phyloP scores from a whole-genome alignment of 2,797 vertebrate species.

The Epinephelus malabaricus region DNA sequence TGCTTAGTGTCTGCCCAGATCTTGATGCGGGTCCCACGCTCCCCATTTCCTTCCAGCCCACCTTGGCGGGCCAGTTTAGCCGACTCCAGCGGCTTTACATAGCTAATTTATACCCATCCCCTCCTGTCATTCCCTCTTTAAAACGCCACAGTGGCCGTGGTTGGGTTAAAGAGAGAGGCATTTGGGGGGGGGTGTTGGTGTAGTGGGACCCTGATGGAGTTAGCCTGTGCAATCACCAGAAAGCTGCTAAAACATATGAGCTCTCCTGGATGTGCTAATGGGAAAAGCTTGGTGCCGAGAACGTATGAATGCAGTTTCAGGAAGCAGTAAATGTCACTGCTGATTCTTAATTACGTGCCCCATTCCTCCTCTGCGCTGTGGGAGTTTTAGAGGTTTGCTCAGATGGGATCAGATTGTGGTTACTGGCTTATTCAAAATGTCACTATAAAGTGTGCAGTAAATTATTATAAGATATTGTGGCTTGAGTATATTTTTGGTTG shows the following conservation, averaged over 20 bases:
- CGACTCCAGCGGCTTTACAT: constrained; percentile 60
- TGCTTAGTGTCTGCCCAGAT: constrained; percentile 50
- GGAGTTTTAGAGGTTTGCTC: constrained; percentile 44
- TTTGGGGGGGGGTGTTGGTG: constrained; percentile 28
- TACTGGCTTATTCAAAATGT: constrained; percentile 47
- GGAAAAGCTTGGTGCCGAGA: constrained; percentile 59
- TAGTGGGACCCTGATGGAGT: constrained; percentile 57
- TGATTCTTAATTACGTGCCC: constrained; percentile 71
- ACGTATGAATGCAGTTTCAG: constrained; percentile 60
- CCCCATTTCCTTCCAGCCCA: constrained; percentile 59
- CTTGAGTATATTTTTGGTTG: background rate
- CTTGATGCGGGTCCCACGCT: constrained; percentile 64
- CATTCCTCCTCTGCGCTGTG: constrained; percentile 41
- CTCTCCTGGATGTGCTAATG: constrained; percentile 63
- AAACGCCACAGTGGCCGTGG: constrained; percentile 62
- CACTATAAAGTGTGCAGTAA: constrained; percentile 37
- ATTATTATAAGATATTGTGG: constrained; percentile 11
- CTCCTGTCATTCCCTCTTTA: constrained; percentile 72
- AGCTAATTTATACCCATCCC: constrained; percentile 75
- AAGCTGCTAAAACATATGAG: constrained; percentile 74
- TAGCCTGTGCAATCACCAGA: constrained; percentile 54
- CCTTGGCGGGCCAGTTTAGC: constrained; percentile 53
- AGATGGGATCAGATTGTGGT: constrained; percentile 60
- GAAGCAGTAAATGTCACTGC: constrained; percentile 82
- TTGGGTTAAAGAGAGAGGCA: constrained; percentile 44